Base-by-base conservation (phyloP, 2,113 vertebrate species). In the Laticauda laticaudata region DNA sequence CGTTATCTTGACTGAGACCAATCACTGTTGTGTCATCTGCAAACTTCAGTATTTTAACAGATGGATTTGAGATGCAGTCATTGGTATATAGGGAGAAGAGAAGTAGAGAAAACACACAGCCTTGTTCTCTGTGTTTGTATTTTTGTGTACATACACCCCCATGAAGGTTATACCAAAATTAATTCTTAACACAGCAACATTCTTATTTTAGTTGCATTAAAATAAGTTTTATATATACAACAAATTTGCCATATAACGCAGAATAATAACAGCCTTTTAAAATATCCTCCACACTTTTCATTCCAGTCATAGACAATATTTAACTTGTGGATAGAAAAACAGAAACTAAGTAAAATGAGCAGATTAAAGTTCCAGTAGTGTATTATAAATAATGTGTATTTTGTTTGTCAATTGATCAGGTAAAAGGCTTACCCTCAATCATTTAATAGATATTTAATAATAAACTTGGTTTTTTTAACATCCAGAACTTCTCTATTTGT, bases 391-490 rank as follows among this genome's bases (percentile, higher is more conserved):
- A 81, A 69, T 56, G 51, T 21, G 18, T 89, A 23, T 56, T 81
- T 89, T 92, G 91, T 39, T 87, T 48, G 87, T 53, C 93, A 91
- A 92, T 4, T 0, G 93, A 92, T 57, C 48, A 94, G 93, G 45
- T 91, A 45, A 88, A 94, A 92, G 95, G 95, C 94, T 95, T 94
- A 95, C 91, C 90, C 91, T 59, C 87, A 69, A 96, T 91, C 92
- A 91, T 96, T 69, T 86, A 94, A 91, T 48, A 90, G 93, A 9
- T 93, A 23, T 23, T 69, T 94, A 95, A 91, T 87, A 92, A 86
- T 90, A 12, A 56, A 90, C 91, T 90, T 34, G 93, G 92, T 95
- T 95, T 95, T 94, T 95, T 94, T 94, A 39, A 64, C 5, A 34
- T 61, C 24, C 23, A 90, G 53, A 90, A 81, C 26, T 51, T 89